Evolutionary conservation across 2,797 vertebrate genomes (phyloP).

Genomic region (Ctenopoma kingsleyae): DNA sequence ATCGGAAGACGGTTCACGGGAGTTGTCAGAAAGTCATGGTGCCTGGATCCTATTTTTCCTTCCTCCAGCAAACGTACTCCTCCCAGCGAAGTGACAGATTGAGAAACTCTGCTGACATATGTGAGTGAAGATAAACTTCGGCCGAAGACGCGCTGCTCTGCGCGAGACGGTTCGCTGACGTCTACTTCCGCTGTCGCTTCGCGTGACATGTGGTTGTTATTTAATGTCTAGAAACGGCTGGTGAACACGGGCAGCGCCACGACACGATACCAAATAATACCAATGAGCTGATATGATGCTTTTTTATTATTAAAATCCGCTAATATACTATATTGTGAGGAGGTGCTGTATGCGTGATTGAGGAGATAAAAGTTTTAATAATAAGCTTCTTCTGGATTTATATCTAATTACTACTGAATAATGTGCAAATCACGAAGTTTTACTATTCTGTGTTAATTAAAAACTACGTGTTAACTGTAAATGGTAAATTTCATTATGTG

Average conservation of each 20-base stretch:
- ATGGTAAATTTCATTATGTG: too few relatives aligned
- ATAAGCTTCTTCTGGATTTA: not conserved
- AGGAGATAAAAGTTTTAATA: not conserved
- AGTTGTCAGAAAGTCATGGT: constrained; percentile 34
- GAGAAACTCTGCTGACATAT: constrained; percentile 81
- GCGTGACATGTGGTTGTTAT: not conserved
- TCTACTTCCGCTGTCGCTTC: constrained; percentile 36
- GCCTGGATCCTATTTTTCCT: constrained; percentile 22
- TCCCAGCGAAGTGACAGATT: constrained; percentile 76
- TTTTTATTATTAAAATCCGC: too few relatives aligned
- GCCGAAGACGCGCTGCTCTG: constrained; percentile 1
- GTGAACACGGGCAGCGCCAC: too few relatives aligned
- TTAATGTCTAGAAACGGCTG: too few relatives aligned
- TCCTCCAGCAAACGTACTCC: constrained; percentile 52
- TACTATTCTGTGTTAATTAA: not conserved
- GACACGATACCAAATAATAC: too few relatives aligned
- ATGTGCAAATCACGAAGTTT: not conserved
- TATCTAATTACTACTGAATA: too few relatives aligned
- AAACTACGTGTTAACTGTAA: not conserved
- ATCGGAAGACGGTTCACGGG: constrained; percentile 10
- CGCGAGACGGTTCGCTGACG: rapidly evolving
- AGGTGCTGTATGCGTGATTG: too few relatives aligned
- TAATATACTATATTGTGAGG: too few relatives aligned
- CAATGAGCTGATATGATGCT: too few relatives aligned
- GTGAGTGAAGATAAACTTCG: constrained; percentile 67